A percentile compares a stretch with the other conserved stretches of the same genome.
phyloP scores from a whole-genome alignment of 1,140 invertebrate species.

The Spodoptera frugiperda region DNA sequence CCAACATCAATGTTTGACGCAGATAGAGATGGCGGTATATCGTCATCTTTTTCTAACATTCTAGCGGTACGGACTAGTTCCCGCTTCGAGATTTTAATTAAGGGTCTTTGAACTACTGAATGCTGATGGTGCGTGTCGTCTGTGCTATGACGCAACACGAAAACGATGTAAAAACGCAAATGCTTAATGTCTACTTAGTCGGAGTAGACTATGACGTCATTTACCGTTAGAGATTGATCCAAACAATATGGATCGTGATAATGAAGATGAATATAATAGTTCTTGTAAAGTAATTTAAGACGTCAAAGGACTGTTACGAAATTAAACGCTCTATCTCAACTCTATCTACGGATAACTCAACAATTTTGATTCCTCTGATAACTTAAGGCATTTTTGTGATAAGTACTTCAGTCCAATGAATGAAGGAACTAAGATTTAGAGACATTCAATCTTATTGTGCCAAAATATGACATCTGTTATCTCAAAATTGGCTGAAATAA shows the following conservation, averaged over 20 bases:
- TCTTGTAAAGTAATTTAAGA: background rate
- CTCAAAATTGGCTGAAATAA: too few relatives aligned
- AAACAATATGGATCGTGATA: slow-evolving; percentile 6
- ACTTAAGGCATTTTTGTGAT: background rate
- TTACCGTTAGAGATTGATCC: slow-evolving; percentile 5
- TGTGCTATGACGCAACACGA: slow-evolving; percentile 35
- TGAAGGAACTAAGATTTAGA: too few relatives aligned
- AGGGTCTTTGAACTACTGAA: slow-evolving; percentile 66
- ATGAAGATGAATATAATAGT: background rate
- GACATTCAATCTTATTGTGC: too few relatives aligned
- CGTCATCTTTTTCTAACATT: slow-evolving; percentile 41
- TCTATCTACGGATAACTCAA: background rate
- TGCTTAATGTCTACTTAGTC: slow-evolving; percentile 19
- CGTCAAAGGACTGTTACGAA: background rate
- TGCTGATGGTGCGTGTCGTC: slow-evolving; percentile 50
- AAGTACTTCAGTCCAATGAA: background rate
- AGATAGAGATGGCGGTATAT: slow-evolving; percentile 10
- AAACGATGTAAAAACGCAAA: slow-evolving; percentile 11
- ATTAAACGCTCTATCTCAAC: background rate
- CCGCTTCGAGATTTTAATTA: slow-evolving; percentile 60
- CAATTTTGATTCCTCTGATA: background rate
- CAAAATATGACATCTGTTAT: too few relatives aligned
- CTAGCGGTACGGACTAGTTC: slow-evolving; percentile 51
- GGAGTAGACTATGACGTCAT: slow-evolving; percentile 21
- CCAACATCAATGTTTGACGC: slow-evolving; percentile 18